A percentile compares a stretch with the other conserved stretches of the same genome.
Evolutionary conservation across 2,113 vertebrate species (phyloP).

Genomic region (Opisthocomus hoazin): DNA sequence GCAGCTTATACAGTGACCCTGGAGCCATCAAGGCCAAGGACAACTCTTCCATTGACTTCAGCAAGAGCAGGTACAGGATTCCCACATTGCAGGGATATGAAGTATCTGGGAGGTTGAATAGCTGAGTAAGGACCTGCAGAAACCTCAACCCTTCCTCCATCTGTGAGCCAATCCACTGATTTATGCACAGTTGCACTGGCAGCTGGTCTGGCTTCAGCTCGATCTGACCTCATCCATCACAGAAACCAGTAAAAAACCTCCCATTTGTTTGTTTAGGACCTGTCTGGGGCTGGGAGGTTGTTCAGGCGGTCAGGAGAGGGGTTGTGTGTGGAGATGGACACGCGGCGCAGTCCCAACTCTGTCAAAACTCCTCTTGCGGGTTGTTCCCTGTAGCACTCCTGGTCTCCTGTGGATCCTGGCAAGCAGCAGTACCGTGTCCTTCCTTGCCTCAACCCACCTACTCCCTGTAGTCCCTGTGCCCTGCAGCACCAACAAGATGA

Average conservation of each 20-base stretch:
- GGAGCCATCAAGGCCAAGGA: neutral
- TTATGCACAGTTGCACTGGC: slow-evolving; percentile 21
- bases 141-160: neutral
- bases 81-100: neutral
- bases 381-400: neutral
- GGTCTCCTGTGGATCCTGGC: neutral
- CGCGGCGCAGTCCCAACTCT: neutral
- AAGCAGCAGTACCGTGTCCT: fast-evolving
- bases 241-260: slow-evolving; percentile 3
- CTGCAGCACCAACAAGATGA: neutral
- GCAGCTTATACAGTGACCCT: neutral
- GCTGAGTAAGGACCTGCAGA: neutral
- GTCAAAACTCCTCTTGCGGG: neutral
- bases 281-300: neutral
- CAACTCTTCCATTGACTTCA: neutral
- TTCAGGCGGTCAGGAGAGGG: neutral
- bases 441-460: neutral
- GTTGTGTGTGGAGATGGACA: neutral
- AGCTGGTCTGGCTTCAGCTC: slow-evolving; percentile 6
- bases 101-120: neutral
- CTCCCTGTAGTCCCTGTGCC: neutral
- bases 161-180: neutral
- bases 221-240: neutral
- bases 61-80: neutral
- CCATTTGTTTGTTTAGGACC: slow-evolving; percentile 23